Evolutionary conservation across 1,140 invertebrate species (phyloP).

Genomic region (Holotrichia oblita): DNA sequence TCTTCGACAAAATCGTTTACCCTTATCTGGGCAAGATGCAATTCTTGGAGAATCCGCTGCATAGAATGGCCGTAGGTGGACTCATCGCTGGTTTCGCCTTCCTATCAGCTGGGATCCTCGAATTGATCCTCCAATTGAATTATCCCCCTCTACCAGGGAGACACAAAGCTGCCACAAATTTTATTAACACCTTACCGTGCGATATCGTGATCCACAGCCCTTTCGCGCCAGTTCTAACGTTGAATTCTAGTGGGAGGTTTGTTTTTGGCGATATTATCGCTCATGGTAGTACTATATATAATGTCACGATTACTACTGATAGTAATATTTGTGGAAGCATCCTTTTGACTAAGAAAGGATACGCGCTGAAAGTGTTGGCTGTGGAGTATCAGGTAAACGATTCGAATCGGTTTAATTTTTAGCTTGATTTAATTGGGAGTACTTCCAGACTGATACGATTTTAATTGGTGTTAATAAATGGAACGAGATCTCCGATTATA

Average conservation of each 20-base stretch:
- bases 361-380: conserved; percentile 50
- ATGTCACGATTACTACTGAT: conserved; percentile 49
- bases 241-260: conserved; percentile 48
- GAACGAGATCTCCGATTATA: conserved; percentile 51
- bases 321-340: conserved; percentile 50
- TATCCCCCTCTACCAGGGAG: conserved; percentile 52
- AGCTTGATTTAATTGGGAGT: neutral
- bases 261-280: conserved; percentile 52
- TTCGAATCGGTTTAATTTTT: neutral
- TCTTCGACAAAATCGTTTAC: no score
- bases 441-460: conserved; percentile 55
- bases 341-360: conserved; percentile 43
- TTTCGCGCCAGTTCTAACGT: conserved; percentile 45
- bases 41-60: no score
- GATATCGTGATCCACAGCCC: conserved; percentile 51
- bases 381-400: conserved; percentile 53
- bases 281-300: conserved; percentile 51
- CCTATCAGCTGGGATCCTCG: no score
- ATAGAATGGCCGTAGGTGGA: no score
- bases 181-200: conserved; percentile 58
- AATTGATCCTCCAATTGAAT: no score
- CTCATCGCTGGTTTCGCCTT: no score
- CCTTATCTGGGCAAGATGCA: no score
- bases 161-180: conserved; percentile 53
- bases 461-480: conserved; percentile 52